These are phyloP conservation scores for Halichondria panicea DNA, from an alignment of 37 sponge, comb jelly and placozoan genomes.

Conservation along the genomic window DNA sequence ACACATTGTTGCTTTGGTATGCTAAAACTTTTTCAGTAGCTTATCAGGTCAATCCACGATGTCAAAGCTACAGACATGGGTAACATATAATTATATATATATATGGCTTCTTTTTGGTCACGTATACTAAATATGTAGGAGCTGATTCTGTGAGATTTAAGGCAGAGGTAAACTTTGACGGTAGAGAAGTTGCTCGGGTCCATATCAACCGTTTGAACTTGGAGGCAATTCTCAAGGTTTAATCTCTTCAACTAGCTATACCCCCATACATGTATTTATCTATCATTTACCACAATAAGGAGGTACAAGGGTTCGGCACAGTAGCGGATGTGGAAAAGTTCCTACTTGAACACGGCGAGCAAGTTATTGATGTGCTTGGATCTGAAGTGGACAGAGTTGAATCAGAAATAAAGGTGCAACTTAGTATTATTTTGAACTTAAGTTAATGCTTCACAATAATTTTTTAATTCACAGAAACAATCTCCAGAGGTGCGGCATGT, in stretches of 20 bases:
- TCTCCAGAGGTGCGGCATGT: constrained; percentile 91
- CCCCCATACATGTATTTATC: neutral
- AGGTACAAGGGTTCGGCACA: constrained; percentile 57
- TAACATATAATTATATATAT: constrained; percentile 12
- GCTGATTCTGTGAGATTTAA: constrained; percentile 90
- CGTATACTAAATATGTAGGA: no score
- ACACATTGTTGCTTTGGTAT: neutral
- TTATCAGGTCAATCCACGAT: constrained; percentile 88
- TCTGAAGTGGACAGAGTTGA: constrained; percentile 91
- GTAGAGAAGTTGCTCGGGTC: constrained; percentile 76
- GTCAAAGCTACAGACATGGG: constrained; percentile 96
- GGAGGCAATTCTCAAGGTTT: constrained; percentile 55
- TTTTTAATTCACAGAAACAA: constrained; percentile 57
- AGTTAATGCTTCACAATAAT: neutral
- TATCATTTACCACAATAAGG: constrained; percentile 23
- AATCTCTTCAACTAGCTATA: neutral
- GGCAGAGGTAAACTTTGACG: constrained; percentile 95
- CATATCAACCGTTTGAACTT: constrained; percentile 71
- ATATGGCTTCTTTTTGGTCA: neutral
- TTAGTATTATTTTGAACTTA: neutral
- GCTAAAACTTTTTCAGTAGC: neutral
- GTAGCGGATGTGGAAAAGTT: constrained; percentile 79
- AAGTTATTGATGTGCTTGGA: constrained; percentile 80
- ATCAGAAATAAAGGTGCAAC: constrained; percentile 69
- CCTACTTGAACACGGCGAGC: constrained; percentile 88